These are phyloP conservation scores for Athalia rosae DNA, from an alignment of 2,888 invertebrate genomes.

Conservation along the genomic window DNA sequence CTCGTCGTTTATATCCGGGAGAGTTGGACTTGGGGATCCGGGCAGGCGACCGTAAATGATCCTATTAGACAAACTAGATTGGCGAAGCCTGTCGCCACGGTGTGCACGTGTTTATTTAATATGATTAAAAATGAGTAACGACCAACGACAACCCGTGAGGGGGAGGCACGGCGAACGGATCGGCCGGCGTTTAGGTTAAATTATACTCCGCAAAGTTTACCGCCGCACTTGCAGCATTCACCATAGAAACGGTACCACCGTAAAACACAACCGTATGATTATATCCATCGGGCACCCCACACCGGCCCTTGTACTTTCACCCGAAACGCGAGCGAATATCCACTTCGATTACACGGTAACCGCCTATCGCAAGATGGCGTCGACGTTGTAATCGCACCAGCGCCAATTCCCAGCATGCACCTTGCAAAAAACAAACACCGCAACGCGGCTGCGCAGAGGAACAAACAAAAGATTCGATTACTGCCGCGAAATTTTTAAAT, in stretches of 20 bases:
- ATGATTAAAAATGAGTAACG: conserved; percentile 79
- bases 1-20: conserved; percentile 50
- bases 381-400: conserved; percentile 45
- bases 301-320: conserved; percentile 45
- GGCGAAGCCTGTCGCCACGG: conserved; percentile 82
- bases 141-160: conserved; percentile 76
- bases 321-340: conserved; percentile 61
- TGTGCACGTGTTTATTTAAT: conserved; percentile 81
- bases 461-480: conserved; percentile 32
- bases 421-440: conserved; percentile 39
- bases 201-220: conserved; percentile 38
- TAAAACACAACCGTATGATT: conserved; percentile 22
- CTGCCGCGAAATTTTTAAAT: conserved; percentile 38
- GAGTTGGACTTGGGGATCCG: conserved; percentile 71
- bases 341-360: conserved; percentile 79
- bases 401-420: conserved; percentile 47
- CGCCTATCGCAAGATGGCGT: conserved; percentile 86
- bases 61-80: conserved; percentile 88
- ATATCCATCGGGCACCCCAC: conserved; percentile 44
- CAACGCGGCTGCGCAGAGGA: conserved; percentile 41
- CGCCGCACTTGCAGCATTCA: conserved; percentile 40
- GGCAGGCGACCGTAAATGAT: conserved; percentile 79
- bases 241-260: conserved; percentile 23
- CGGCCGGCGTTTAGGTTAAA: conserved; percentile 62
- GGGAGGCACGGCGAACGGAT: conserved; percentile 81